phyloP scores from a whole-genome alignment of 2,888 invertebrate species.

The Synanthedon vespiformis region DNA sequence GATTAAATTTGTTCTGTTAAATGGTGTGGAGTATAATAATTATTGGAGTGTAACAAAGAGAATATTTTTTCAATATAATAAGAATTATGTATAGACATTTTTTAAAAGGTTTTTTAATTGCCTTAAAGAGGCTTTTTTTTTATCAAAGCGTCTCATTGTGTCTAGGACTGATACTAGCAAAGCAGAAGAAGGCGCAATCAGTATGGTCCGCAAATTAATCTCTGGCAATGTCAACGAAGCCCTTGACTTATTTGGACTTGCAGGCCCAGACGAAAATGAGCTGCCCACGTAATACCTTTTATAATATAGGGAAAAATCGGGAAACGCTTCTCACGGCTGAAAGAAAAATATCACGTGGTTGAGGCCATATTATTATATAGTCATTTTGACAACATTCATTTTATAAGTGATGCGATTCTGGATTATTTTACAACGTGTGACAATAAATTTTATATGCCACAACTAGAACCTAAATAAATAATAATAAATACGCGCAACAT shows the following conservation, averaged over 20 bases:
- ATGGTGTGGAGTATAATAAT: too few relatives aligned
- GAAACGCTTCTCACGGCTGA: slow-evolving; percentile 18
- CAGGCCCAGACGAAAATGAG: slow-evolving; percentile 31
- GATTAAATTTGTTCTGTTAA: too few relatives aligned
- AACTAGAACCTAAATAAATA: too few relatives aligned
- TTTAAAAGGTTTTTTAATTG: too few relatives aligned
- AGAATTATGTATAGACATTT: too few relatives aligned
- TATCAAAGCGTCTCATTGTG: slow-evolving; percentile 9
- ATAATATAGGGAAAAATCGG: slow-evolving; percentile 23
- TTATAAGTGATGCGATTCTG: too few relatives aligned
- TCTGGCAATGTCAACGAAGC: slow-evolving; percentile 48
- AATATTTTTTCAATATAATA: too few relatives aligned
- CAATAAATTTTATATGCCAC: too few relatives aligned
- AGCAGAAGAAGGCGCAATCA: slow-evolving; percentile 33
- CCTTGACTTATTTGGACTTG: slow-evolving; percentile 42
- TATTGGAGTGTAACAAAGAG: too few relatives aligned
- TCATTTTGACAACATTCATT: not conserved
- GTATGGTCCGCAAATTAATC: slow-evolving; percentile 53
- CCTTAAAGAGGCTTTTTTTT: too few relatives aligned
- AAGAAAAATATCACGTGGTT: not conserved
- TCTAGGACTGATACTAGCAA: slow-evolving; percentile 42
- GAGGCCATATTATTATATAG: not conserved
- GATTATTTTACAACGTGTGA: too few relatives aligned
- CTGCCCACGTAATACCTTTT: slow-evolving; percentile 40
- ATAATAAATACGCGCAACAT: too few relatives aligned